Percentiles rank a stretch among this genome's conserved stretches.
phyloP scores from a whole-genome alignment of 2,888 invertebrate genomes.

The Baccha elongata region DNA sequence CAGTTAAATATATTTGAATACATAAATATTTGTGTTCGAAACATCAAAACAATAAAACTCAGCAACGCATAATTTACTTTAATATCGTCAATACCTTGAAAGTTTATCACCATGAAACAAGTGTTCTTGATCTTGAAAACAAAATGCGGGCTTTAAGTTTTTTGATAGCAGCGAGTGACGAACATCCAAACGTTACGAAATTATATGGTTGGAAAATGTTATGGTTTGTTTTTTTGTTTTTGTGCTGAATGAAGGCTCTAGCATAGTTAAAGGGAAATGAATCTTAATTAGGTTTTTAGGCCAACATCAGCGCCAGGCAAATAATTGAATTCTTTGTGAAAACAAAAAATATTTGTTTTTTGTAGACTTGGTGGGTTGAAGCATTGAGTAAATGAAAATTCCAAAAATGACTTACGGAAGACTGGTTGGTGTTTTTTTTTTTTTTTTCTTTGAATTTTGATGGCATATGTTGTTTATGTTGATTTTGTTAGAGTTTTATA shows the following conservation, averaged over 20 bases:
- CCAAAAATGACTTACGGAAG: conserved; percentile 43
- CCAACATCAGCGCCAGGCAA: conserved; percentile 54
- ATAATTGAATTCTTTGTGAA: conserved; percentile 40
- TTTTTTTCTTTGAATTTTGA: conserved; percentile 28
- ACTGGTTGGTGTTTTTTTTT: conserved; percentile 34
- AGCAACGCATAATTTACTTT: background rate
- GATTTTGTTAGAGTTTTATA: background rate
- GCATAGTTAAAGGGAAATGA: conserved; percentile 65
- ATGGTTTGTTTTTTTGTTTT: conserved; percentile 17
- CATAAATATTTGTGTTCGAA: background rate
- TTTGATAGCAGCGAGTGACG: background rate
- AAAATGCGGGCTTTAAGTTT: conserved; percentile 26
- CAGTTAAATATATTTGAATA: background rate
- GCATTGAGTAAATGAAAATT: background rate
- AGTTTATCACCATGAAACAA: conserved; percentile 25
- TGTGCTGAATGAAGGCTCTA: conserved; percentile 50
- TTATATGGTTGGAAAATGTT: conserved; percentile 28
- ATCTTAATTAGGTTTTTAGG: conserved; percentile 71
- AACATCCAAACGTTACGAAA: conserved; percentile 47
- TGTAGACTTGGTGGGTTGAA: background rate
- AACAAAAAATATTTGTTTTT: conserved; percentile 41
- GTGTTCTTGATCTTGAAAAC: conserved; percentile 69
- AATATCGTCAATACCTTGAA: conserved; percentile 43
- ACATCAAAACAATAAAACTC: background rate
- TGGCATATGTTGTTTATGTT: conserved; percentile 52